Conservation (phyloP, 2,113 vertebrate genomes). For the Eulemur macaco region DNA sequence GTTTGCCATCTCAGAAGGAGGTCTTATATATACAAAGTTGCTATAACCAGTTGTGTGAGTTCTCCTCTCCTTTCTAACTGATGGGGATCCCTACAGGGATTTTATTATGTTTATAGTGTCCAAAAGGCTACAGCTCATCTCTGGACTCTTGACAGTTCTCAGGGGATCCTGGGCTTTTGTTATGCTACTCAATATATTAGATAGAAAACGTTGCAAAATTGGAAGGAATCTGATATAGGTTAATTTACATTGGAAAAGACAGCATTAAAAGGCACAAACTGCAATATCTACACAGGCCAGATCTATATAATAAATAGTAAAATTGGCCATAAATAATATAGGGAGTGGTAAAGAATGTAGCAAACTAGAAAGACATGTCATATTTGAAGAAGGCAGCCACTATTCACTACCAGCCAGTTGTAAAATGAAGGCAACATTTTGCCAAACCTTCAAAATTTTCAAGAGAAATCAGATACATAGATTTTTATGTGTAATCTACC, state of each 20-base stretch:
- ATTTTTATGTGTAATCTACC: neutral
- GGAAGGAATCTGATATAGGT: neutral
- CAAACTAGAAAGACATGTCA: neutral
- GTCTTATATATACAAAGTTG: neutral
- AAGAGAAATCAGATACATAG: neutral
- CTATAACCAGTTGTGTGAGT: neutral
- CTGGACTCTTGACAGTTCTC: neutral
- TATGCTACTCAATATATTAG: neutral
- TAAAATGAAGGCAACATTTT: neutral
- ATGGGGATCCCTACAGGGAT: neutral
- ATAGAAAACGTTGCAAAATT: conserved; percentile 17
- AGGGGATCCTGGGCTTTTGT: neutral
- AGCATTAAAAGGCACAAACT: neutral
- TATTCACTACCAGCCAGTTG: neutral
- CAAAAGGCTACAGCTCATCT: neutral
- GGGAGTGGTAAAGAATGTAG: neutral
- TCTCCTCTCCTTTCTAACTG: neutral
- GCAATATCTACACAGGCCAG: neutral
- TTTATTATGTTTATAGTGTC: neutral
- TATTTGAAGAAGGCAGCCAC: neutral
- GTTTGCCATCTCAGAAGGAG: neutral
- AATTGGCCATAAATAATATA: neutral
- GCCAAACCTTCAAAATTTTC: neutral
- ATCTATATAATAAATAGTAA: neutral
- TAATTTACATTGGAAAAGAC: neutral